Evolutionary conservation across 2,888 invertebrate genomes (phyloP).

Genomic region (Tridacna gigas): DNA sequence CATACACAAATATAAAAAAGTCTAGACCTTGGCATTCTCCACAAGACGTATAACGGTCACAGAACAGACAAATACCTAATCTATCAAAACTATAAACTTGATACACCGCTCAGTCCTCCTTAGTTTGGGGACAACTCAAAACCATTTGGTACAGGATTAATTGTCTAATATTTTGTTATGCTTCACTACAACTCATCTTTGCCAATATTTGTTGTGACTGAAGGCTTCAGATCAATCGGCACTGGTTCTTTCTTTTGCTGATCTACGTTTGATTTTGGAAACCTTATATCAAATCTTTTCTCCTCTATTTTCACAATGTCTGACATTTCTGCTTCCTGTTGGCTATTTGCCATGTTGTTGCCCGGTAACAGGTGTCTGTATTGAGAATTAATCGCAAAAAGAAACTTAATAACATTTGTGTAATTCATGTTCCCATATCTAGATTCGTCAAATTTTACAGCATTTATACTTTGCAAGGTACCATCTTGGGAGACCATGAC

Average conservation of each 20-base stretch:
- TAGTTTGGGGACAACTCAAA: no score
- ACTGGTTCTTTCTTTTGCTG: not conserved
- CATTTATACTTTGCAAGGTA: conserved; percentile 61
- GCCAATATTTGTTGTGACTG: not conserved
- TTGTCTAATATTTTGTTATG: not conserved
- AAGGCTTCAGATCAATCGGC: not conserved
- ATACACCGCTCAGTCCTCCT: no score
- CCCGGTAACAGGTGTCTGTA: conserved; percentile 71
- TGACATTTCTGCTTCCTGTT: conserved; percentile 71
- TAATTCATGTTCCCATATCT: conserved; percentile 69
- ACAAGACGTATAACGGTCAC: no score
- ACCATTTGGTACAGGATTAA: not conserved
- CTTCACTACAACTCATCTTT: conserved; percentile 15
- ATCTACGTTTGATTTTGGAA: conserved; percentile 30
- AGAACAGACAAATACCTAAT: no score
- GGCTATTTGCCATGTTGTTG: conserved; percentile 61
- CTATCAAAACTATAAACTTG: no score
- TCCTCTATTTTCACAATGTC: conserved; percentile 71
- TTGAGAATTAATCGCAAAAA: conserved; percentile 70
- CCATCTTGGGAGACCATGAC: conserved; percentile 63
- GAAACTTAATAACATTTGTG: conserved; percentile 69
- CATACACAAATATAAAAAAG: no score
- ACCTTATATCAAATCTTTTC: conserved; percentile 63
- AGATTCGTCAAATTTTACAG: conserved; percentile 65
- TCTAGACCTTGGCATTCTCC: not conserved